Base-by-base conservation (phyloP, 2,888 invertebrate species). In the Mythimna vitellina region DNA sequence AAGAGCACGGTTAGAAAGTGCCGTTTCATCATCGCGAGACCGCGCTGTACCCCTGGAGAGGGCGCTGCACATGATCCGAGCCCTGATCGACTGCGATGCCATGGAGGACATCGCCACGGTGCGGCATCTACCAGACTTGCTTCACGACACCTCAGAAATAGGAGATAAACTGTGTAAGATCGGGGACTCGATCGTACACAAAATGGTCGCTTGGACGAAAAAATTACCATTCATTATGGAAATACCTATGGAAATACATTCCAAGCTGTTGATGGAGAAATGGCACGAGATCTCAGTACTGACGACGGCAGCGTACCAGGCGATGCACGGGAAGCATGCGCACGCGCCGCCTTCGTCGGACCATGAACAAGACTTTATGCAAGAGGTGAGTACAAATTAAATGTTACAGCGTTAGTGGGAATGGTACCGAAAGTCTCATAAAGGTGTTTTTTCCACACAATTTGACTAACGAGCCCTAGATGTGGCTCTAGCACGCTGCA, bases 181-280 rank as follows among this genome's bases (percentile, higher is more conserved):
- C 91, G 99, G 99, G 67, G 99, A 99, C 96, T 99, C 99, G 85
- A 99, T 99, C 90, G 99, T 99, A 73, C 99, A 99, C 96, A 99
- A 99, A 96, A 97, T 99, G 96, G 99, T 99, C 85, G 99, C 99
- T 95, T 99, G 99, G 99, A 99, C 99, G 89, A 99, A 99, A 95
- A 98, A 99, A 96, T 96, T 99, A 94, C 99, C 99, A 73, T 99
- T 99, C 96, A 99, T 99, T 94, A 97, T 98, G 94, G 99, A 99
- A 96, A 97, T 99, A 87, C 99, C 99, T 67, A 98, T 99, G 89
- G 99, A 99, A 96, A 98, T 99, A 86, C 99, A 99, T 95, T 99
- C 99, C 81, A 98, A 99, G 96, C 97, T 99, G 87, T 96, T 99
- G 90, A 99, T 99, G 91, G 99, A 99, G 96, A 99, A 99, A 95